phyloP scores from a whole-genome alignment of 2,888 invertebrate genomes.

The Cerastis leucographa region DNA sequence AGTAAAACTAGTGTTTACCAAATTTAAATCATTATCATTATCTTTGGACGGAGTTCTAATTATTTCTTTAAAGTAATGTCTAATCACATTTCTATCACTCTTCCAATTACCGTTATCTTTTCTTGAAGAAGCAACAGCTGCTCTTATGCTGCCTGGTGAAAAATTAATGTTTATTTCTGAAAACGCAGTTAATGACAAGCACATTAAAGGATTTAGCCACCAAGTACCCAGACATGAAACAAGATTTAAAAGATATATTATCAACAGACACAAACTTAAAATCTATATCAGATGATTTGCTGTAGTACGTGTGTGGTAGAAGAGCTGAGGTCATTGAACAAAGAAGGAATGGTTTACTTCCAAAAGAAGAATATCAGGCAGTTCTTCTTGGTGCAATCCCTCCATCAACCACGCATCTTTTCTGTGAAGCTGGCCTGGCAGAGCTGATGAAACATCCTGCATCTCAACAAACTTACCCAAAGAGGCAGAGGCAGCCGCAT shows the following conservation, averaged over 20 bases:
- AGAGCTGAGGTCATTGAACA: constrained; percentile 40
- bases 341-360: constrained; percentile 17
- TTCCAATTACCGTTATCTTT: constrained; percentile 8
- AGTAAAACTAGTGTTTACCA: constrained; percentile 15
- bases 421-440: constrained; percentile 1
- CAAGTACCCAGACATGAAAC: background rate
- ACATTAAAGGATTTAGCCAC: background rate
- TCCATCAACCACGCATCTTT: constrained; percentile 3
- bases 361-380: constrained; percentile 13
- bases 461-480: constrained; percentile 23
- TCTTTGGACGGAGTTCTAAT: constrained; percentile 14
- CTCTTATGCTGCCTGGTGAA: background rate
- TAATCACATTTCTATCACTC: constrained; percentile 19
- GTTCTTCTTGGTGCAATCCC: constrained; percentile 11
- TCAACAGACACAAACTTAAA: constrained; percentile 19
- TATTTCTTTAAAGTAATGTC: constrained; percentile 14
- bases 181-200: constrained; percentile 10
- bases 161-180: constrained; percentile 9
- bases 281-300: constrained; percentile 31
- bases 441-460: constrained; percentile 10
- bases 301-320: constrained; percentile 44
- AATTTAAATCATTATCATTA: background rate
- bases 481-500: no score
- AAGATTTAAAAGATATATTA: constrained; percentile 32
- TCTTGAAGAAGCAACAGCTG: constrained; percentile 13